Evolutionary conservation across 2,113 vertebrate species (phyloP).

Genomic region (Sebastes fasciatus): DNA sequence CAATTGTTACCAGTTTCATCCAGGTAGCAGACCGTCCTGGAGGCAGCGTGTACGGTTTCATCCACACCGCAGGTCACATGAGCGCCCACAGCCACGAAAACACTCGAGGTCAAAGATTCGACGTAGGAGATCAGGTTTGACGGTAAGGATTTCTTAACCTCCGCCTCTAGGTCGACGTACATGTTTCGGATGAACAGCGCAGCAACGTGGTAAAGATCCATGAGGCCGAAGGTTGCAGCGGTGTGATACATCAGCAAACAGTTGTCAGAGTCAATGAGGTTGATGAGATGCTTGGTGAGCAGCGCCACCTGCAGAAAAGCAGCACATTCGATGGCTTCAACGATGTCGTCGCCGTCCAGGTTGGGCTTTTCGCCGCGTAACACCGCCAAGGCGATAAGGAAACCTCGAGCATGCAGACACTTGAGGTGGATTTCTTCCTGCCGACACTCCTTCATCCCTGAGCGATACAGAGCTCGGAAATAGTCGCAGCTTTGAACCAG

Average conservation of each 20-base stretch:
- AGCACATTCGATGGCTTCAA: conserved; percentile 72
- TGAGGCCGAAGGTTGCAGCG: conserved; percentile 88
- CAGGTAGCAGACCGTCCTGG: conserved; percentile 91
- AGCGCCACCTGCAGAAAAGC: conserved; percentile 88
- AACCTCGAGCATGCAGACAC: conserved; percentile 84
- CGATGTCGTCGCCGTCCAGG: conserved; percentile 85
- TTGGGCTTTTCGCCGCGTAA: conserved; percentile 83
- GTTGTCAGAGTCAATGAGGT: conserved; percentile 88
- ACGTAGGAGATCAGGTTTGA: conserved; percentile 86
- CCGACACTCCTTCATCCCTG: conserved; percentile 90
- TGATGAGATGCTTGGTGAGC: conserved; percentile 85
- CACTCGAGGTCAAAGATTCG: conserved; percentile 85
- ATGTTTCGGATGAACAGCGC: conserved; percentile 90
- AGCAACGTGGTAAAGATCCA: conserved; percentile 84
- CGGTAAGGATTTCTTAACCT: conserved; percentile 80
- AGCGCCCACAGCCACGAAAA: conserved; percentile 88
- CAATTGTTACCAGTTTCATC: conserved; percentile 87
- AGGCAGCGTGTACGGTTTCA: conserved; percentile 85
- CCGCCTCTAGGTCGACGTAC: conserved; percentile 77
- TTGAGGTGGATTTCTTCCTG: conserved; percentile 87
- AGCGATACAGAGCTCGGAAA: conserved; percentile 92
- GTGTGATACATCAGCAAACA: conserved; percentile 90
- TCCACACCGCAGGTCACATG: conserved; percentile 83
- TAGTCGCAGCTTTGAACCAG: conserved; percentile 89
- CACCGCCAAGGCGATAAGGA: conserved; percentile 84